These are phyloP conservation scores for Harpegnathos saltator DNA, from an alignment of 1,140 invertebrate genomes.

Conservation along the genomic window DNA sequence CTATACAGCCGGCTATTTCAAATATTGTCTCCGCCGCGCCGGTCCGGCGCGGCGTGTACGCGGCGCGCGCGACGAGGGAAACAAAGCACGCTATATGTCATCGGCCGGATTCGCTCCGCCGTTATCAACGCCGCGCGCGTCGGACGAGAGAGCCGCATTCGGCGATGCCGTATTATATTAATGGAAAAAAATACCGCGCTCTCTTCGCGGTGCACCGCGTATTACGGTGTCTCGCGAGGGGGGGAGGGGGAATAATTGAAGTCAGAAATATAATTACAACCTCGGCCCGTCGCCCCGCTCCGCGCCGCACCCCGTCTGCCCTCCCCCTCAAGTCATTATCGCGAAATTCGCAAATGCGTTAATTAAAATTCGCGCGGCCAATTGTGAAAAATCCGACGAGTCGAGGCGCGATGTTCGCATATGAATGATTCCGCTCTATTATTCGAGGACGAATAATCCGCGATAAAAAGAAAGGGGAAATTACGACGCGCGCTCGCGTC, in stretches of 20 bases:
- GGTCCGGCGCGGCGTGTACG: background rate
- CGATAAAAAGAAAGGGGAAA: background rate
- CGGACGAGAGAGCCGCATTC: constrained; percentile 14
- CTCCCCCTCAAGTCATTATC: constrained; percentile 8
- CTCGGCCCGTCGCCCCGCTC: too few species aligned
- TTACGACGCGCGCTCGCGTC: background rate
- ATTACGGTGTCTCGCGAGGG: constrained; percentile 19
- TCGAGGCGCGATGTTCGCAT: background rate
- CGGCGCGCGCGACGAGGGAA: constrained; percentile 29
- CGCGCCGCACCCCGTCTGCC: too few species aligned
- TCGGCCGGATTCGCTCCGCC: constrained; percentile 24
- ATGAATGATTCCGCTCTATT: background rate
- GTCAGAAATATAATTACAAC: constrained; percentile 32
- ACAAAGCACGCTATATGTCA: constrained; percentile 38
- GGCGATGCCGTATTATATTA: constrained; percentile 36
- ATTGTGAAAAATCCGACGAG: constrained; percentile 5
- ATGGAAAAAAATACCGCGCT: constrained; percentile 47
- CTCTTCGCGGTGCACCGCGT: background rate
- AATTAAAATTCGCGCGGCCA: constrained; percentile 15
- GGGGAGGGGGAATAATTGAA: constrained; percentile 25
- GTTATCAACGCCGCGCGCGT: constrained; percentile 38
- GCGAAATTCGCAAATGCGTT: constrained; percentile 8
- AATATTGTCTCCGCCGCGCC: constrained; percentile 20
- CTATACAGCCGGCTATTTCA: constrained; percentile 3
- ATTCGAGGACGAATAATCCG: background rate